Conservation (phyloP, 2,888 invertebrate genomes). For the Philonicus albiceps region DNA sequence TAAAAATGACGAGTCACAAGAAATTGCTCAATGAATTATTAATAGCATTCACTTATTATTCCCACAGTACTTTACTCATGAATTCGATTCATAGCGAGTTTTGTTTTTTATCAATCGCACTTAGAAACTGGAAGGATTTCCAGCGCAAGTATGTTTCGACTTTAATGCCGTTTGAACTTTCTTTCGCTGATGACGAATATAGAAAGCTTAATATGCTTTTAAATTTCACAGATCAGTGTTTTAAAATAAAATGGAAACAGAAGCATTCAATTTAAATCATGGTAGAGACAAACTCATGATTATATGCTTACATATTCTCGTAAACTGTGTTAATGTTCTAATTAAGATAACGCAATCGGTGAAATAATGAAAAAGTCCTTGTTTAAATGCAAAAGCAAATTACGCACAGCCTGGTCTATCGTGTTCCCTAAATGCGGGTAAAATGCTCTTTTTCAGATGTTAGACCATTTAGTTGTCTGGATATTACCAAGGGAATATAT, state of each 20-base stretch:
- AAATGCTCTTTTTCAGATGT: no score
- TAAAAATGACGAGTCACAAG: slow-evolving; percentile 38
- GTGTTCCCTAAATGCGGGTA: no score
- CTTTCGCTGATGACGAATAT: background rate
- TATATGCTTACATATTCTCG: no score
- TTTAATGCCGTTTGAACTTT: slow-evolving; percentile 11
- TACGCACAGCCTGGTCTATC: no score
- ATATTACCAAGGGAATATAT: no score
- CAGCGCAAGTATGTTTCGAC: background rate
- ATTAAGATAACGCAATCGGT: no score
- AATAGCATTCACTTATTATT: slow-evolving; percentile 44
- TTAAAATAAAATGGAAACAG: background rate
- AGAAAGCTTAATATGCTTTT: background rate
- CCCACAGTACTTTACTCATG: slow-evolving; percentile 48
- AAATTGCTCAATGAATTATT: slow-evolving; percentile 47
- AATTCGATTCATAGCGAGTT: background rate
- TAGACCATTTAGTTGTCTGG: no score
- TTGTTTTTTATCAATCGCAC: background rate
- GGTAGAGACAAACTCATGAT: background rate
- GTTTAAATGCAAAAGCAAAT: no score
- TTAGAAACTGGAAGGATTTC: background rate
- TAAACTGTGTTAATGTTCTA: no score
- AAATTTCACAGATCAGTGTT: background rate
- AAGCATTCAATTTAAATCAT: no score
- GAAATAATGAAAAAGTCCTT: no score